These are phyloP conservation scores for Phallusia fumigata DNA, from an alignment of 23 tunicate species.

Conservation along the genomic window DNA sequence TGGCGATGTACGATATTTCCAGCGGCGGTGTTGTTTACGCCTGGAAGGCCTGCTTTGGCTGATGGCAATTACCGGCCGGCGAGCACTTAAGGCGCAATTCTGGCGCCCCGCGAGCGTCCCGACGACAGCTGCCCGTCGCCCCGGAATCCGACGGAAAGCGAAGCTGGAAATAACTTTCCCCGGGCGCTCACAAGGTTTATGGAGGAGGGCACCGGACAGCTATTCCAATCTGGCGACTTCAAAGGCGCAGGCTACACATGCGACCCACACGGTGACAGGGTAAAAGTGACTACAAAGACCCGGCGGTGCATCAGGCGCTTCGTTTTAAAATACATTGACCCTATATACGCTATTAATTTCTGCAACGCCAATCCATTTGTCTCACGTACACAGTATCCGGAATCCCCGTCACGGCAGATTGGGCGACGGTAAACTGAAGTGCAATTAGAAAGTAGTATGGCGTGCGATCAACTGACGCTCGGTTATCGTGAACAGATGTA, in stretches of 20 bases:
- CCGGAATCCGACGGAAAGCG: neutral
- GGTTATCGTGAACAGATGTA: no score
- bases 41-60: neutral
- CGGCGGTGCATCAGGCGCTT: neutral
- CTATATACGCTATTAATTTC: no score
- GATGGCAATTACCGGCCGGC: conserved; percentile 7
- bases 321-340: neutral
- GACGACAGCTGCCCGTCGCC: neutral
- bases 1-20: neutral
- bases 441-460: no score
- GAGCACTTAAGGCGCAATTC: neutral
- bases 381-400: no score
- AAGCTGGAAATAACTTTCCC: neutral
- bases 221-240: neutral
- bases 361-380: no score
- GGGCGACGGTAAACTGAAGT: no score
- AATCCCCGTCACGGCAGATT: no score
- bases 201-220: neutral
- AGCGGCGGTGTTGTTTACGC: neutral
- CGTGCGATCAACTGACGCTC: no score
- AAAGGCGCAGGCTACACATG: neutral
- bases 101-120: neutral
- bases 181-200: neutral
- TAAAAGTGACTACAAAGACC: neutral
- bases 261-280: no score